Evolutionary conservation across 1,140 invertebrate genomes (phyloP), one percentile per base, ranked within the genome.

Genomic region (Panagrolaimus sp.): DNA sequence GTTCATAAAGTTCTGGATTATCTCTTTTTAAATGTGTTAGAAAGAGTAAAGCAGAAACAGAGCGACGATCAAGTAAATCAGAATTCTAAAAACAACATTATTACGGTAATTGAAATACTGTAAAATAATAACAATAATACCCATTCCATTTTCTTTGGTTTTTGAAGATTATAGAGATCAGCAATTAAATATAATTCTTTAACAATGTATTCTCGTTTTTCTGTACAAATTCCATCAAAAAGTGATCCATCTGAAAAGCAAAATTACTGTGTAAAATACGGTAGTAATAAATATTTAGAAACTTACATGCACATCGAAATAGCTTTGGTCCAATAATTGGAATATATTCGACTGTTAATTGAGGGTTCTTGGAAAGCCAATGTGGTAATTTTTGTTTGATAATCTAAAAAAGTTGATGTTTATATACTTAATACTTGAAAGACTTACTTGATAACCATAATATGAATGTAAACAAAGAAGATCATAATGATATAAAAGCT

Each of bases 391-490:
- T 58, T 17, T 58, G 52, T 58, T 58, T 12, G 4, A 58, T 2
- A 4, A 58, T 58, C 52, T 58, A 3, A 21, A 58, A 24, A 12
- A 12, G 28, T 10, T 12, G 47, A 12, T 58, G 14, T 21, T 21
- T 1, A 58, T 9, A 4, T 12, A 2, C 15, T 2, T 2, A 12
- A n/a, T 21, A 2, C 14, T 0, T 58, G 2, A 21, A 58, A 17
- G 8, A 26, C 12, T 52, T 58, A 58, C 52, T 28, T 58, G 52
- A 58, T 58, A 58, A 12, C 21, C 52, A 4, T 26, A 58, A 21
- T 58, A 58, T 14, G 52, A 58, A 58, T 58, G 52, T 28, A 28
- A n/a, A 58, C 52, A 58, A 12, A 58, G 17, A 58, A 58, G 52
- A 17, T 58, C 52, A 58, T 21, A 58, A 28, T 58, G 21, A 21